Base-by-base conservation (phyloP, 2,888 invertebrate species). In the Lysandra coridon region DNA sequence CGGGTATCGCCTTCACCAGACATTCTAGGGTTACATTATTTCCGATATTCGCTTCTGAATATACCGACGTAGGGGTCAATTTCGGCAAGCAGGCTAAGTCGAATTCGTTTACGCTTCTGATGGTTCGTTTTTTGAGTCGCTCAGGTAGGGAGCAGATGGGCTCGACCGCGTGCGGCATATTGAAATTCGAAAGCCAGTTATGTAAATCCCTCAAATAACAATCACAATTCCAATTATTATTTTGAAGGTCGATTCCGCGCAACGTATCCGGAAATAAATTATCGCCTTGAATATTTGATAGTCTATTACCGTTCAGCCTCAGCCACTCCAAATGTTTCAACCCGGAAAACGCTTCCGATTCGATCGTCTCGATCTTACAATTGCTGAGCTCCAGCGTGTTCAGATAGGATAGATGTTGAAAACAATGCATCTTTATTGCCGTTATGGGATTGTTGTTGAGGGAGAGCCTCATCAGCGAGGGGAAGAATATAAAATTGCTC, bases 161-260 rank as follows among this genome's bases (percentile, higher is more conserved):
- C 86, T 98, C 97, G 79, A 97, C 96, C 53, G 96, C 95, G 87
- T 97, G 96, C 10, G 98, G 97, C 84, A 97, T 96, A 86, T 96
- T 97, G 87, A 97, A 96, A 87, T 96, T 96, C 83, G 95, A 95
- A 85, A 98, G 95, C 98, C 98, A 98, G 82, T 95, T 92, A 87
- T 97, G 96, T 86, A 98, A 92, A 85, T 97, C 96, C 84, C 96
- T 93, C 86, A 98, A 95, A 84, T 96, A 96, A 90, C 98, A 98
- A 90, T 98, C 98, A 91, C 98, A 98, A 84, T 96, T 95, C 98
- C 98, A 98, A 83, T 97, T 97, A 95, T 98, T 98, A 88, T 97
- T 97, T 88, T 98, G 97, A 83, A 98, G 92, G 85, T 97, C 96
- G 80, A 98, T 96, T 80, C 97, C 98, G 85, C 97, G 96, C 84